These are phyloP conservation scores for Eilema depressum DNA, from an alignment of 2,888 invertebrate genomes.

Conservation along the genomic window DNA sequence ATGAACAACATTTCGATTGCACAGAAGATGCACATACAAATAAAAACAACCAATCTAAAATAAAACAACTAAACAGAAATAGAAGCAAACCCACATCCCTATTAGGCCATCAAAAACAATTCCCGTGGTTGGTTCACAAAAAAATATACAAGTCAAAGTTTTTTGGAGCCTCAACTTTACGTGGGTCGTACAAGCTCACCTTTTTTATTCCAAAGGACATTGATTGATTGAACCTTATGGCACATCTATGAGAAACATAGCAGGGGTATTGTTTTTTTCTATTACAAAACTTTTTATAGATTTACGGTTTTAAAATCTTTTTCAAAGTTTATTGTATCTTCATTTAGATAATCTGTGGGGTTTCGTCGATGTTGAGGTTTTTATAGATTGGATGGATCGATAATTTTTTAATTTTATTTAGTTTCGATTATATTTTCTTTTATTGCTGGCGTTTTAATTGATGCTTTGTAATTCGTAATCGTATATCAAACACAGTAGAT, in stretches of 20 bases:
- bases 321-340: slow-evolving; percentile 80
- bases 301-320: slow-evolving; percentile 61
- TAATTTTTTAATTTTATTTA: slow-evolving; percentile 28
- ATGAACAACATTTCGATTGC: background rate
- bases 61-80: slow-evolving; percentile 60
- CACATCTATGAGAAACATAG: slow-evolving; percentile 80
- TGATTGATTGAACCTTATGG: slow-evolving; percentile 86
- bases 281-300: slow-evolving; percentile 58
- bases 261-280: slow-evolving; percentile 77
- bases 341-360: slow-evolving; percentile 72
- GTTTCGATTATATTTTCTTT: slow-evolving; percentile 3
- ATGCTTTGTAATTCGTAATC: background rate
- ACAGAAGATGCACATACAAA: background rate
- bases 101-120: slow-evolving; percentile 76
- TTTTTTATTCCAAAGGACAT: slow-evolving; percentile 84
- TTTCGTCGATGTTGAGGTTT: slow-evolving; percentile 54
- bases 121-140: slow-evolving; percentile 70
- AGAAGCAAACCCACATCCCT: slow-evolving; percentile 63
- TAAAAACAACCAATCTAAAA: slow-evolving; percentile 14
- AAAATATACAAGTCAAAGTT: slow-evolving; percentile 75
- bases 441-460: slow-evolving; percentile 5
- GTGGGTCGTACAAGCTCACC: slow-evolving; percentile 79
- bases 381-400: slow-evolving; percentile 28
- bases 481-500: background rate
- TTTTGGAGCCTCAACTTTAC: slow-evolving; percentile 80